Conservation (phyloP, 2,888 invertebrate species). For the Euclidia mi region DNA sequence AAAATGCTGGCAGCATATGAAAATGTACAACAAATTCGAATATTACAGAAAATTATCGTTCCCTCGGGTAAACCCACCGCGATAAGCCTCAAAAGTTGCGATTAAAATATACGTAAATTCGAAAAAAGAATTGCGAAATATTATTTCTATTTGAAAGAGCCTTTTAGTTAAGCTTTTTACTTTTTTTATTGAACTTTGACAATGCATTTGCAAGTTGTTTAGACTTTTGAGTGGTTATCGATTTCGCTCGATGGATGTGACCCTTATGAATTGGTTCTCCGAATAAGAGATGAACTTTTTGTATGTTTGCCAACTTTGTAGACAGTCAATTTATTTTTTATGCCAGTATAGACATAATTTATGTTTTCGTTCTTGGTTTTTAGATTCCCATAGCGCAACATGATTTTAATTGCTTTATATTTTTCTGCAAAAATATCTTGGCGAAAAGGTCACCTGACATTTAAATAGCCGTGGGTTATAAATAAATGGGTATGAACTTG, state of each 20-base stretch:
- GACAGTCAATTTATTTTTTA: too few species aligned
- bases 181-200: slow-evolving; percentile 4
- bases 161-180: neutral
- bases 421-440: too few species aligned
- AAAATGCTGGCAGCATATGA: slow-evolving; percentile 6
- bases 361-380: too few species aligned
- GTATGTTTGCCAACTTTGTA: too few species aligned
- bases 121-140: neutral
- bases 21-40: slow-evolving; percentile 27
- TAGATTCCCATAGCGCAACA: too few species aligned
- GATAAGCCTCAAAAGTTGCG: neutral
- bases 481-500: too few species aligned
- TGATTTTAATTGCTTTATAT: too few species aligned
- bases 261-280: neutral
- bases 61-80: slow-evolving; percentile 13
- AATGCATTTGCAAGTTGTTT: neutral
- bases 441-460: too few species aligned
- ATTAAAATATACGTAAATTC: neutral
- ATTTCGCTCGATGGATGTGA: slow-evolving; percentile 12
- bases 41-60: slow-evolving; percentile 33
- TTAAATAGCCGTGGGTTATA: too few species aligned
- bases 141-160: neutral
- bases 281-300: too few species aligned
- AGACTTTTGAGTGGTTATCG: slow-evolving; percentile 4
- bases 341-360: too few species aligned